Base-by-base conservation (phyloP, 2,113 vertebrate species). In the Xiphophorus hellerii region DNA sequence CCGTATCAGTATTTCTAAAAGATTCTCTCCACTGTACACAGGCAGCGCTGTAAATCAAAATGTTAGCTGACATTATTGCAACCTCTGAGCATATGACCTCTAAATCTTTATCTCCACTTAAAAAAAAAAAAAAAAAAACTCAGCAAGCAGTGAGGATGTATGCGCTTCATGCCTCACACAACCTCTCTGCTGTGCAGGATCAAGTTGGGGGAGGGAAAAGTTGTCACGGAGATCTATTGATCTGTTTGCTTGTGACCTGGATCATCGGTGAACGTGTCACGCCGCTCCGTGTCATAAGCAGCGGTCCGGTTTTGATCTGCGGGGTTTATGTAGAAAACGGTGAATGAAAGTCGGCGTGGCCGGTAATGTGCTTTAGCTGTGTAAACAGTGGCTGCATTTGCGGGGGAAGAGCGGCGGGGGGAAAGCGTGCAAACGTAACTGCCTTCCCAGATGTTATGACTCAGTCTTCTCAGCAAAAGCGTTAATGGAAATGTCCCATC, bases 381-480 rank as follows among this genome's bases (percentile, higher is more conserved):
- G 22, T 64, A 79, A 76, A 76, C 70, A 69, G 42, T 31, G 35
- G 71, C 71, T 60, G 65, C 29, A 12, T 35, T 37, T 75, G 10
- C 72, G 4, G 66, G 25, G 61, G 39, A 60, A 69, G 33, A 54
- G 69, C 31, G 10, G 37, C 17, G 2, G 66, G n/a, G 61, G 33
- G 63, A 69, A 42, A 58, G 69, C 31, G 13, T 62, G 35, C 66
- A 65, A 30, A 62, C 71, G 35, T 58, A n/a, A 11, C 61, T 62
- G 25, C 66, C 27, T 63, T 77, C 69, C 20, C 54, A 13, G 61
- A 72, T 64, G 58, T 62, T 64, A 28, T 88, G 84, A 90, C 66
- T 88, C 87, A 89, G 74, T 80, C 80, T 39, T 81, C 17, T 54
- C 6, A 31, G 68, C 74, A 75, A 14, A 44, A 76, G 64, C 27